Percentiles rank a stretch among this genome's conserved stretches.
These are phyloP conservation scores for Microctonus aethiopoides DNA, from an alignment of 2,888 invertebrate genomes.

Conservation along the genomic window DNA sequence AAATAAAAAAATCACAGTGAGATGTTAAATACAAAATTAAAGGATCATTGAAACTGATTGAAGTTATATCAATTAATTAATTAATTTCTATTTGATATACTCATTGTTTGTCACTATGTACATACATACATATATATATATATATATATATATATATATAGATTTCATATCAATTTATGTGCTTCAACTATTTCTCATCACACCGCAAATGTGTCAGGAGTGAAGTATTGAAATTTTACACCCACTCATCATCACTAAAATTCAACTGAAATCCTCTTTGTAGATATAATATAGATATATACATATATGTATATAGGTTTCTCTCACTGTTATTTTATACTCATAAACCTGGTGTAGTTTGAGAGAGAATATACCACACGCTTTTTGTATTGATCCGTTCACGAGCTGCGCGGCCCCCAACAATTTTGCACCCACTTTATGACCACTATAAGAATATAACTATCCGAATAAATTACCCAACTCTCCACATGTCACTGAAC, in stretches of 20 bases:
- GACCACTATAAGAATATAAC: neutral
- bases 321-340: neutral
- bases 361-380: conserved; percentile 1
- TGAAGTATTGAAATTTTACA: neutral
- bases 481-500: neutral
- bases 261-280: neutral
- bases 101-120: no score
- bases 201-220: neutral
- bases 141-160: neutral
- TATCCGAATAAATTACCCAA: neutral
- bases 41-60: neutral
- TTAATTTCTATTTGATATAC: no score
- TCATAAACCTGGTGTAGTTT: neutral
- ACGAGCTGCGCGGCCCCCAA: neutral
- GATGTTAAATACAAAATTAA: neutral
- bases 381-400: conserved; percentile 2
- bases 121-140: neutral
- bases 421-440: neutral
- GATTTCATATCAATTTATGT: neutral
- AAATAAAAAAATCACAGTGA: neutral
- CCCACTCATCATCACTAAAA: neutral
- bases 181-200: neutral
- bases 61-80: neutral
- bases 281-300: neutral
- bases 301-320: neutral